Evolutionary conservation across 2,113 vertebrate species (phyloP), one percentile per base, ranked within the genome.

Genomic region (Eclectus roratus): DNA sequence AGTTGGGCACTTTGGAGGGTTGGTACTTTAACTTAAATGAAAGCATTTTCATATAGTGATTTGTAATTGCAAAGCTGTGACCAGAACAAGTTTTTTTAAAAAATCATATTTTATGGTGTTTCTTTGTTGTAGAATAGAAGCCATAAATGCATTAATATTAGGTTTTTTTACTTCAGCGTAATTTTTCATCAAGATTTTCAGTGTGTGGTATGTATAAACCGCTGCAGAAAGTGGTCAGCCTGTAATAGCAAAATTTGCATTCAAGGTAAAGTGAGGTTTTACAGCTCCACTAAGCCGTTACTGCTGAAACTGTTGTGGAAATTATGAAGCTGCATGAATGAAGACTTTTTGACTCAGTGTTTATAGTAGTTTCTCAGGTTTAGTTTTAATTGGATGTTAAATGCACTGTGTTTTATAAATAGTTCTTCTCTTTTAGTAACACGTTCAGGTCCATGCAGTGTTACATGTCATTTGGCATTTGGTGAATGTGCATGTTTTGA

Each of bases 401-500:
- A 98, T 97, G 97, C 98, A 98, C 99, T 98, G 98, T 98, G 93
- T 98, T 98, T 98, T 98, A 97, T 97, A 97, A 94, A 96, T 98
- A 88, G 98, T 98, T 98, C 95, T 91, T 96, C 96, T 94, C 97
- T 98, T 96, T 96, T 65, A 96, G 96, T 97, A 97, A 97, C 91
- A 90, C 85, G 77, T 84, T 96, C 94, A 91, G 80, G 98, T 98
- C 97, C 96, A 96, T 97, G 97, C 96, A 97, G 97, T 98, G 97
- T 98, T 97, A 88, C 56, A 70, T 98, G 96, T 98, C 96, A 95
- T 93, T 94, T 97, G 96, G 97, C 98, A 98, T 98, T 98, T 98
- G 98, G 99, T 99, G 99, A 98, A 99, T 98, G 98, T 99, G 99
- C 99, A 99, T 99, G 99, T 99, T 98, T 98, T 98, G 98, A 99